Evolutionary conservation across 2,113 vertebrate species (phyloP).

Genomic region (Clinocottus analis): DNA sequence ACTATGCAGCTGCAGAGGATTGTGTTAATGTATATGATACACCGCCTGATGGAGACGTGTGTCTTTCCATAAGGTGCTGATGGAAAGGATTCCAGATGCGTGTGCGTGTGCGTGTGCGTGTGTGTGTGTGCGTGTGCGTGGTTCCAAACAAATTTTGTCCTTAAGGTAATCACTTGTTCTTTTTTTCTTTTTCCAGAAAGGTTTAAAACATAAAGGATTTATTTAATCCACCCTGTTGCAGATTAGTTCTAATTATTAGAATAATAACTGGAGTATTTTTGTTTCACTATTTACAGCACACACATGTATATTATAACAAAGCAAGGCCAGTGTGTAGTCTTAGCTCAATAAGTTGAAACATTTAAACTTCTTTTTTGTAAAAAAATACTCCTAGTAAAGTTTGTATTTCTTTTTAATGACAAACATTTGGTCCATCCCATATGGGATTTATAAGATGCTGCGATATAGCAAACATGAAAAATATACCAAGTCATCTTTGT

Average conservation of each 20-base stretch:
- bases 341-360: too few relatives aligned
- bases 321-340: conserved; percentile 24
- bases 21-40: conserved; percentile 51
- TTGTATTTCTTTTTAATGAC: too few relatives aligned
- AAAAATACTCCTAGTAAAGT: not conserved
- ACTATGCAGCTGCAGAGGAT: conserved; percentile 23
- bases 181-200: not conserved
- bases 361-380: conserved; percentile 1
- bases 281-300: not conserved
- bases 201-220: not conserved
- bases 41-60: conserved; percentile 36
- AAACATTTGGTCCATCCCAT: not conserved
- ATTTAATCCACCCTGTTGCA: not conserved
- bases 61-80: conserved; percentile 2
- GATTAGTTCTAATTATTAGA: conserved; percentile 25
- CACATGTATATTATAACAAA: conserved; percentile 45
- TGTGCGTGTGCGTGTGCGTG: not conserved
- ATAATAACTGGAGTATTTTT: conserved; percentile 20
- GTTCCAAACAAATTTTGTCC: conserved; percentile 8
- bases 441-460: not conserved
- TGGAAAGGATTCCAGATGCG: conserved; percentile 1
- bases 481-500: not conserved
- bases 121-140: too few relatives aligned
- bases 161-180: not conserved
- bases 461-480: too few relatives aligned